Evolutionary conservation across 2,888 invertebrate species (phyloP), one percentile per base, ranked within the genome.

Genomic region (Caenorhabditis uteleia): DNA sequence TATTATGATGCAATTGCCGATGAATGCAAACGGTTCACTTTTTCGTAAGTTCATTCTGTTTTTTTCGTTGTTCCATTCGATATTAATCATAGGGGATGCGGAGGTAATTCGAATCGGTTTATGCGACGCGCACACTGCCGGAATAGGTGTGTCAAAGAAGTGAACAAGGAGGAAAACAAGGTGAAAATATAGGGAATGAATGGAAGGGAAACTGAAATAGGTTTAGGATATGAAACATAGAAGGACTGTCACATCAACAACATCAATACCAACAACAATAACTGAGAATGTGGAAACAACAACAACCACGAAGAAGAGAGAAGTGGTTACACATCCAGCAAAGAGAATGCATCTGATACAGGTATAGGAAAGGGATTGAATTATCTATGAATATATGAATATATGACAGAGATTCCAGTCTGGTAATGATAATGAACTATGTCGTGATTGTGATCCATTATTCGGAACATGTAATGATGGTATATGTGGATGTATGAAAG

Each of bases 21-120:
- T 42, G 71, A 75, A 18, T 80, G 80, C 66, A 68, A 69, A 57
- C 67, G 70, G 51, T 80, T 80, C 67, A 70, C 60, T 48, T 80
- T 77, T 64, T 70, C 70, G 80, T 80, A 66, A 61, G 69, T 50
- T 26, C 39, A 6, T 39, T 38, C n/a, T n/a, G n/a, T 16, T 34
- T 16, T 27, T 27, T 27, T 14, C 21, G 3, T 44, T 18, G 29
- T 7, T 7, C 21, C 21, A 6, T 20, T 18, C 25, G 14, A 31
- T 8, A 21, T 45, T 21, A 16, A 18, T 45, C 34, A 43, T 48
- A 72, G 70, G 29, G 77, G 77, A 26, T 77, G 77, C 42, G 72
- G 70, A 6, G 77, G 77, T 20, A 77, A 75, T 61, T 60, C 61
- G 43, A 77, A 77, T 57, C 58, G 74, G 25, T 77, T 77, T 46